These are phyloP conservation scores for Anoplopoma fimbria DNA, from an alignment of 2,113 vertebrate species.

Conservation along the genomic window DNA sequence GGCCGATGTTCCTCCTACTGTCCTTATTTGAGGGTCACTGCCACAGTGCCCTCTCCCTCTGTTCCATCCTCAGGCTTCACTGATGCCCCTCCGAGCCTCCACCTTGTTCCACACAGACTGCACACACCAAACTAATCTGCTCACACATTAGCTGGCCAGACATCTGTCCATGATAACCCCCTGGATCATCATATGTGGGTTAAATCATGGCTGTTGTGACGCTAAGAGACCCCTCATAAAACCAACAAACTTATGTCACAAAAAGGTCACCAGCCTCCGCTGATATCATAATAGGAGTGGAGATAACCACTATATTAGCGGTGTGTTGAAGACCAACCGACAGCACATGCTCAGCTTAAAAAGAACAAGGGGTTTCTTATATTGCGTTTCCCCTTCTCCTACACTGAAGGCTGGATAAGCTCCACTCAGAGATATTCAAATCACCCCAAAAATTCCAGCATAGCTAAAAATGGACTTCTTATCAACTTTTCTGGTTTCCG, in stretches of 20 bases:
- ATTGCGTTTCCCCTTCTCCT: constrained; percentile 10
- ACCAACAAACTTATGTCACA: neutral
- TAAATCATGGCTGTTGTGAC: constrained; percentile 14
- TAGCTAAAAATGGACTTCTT: constrained; percentile 60
- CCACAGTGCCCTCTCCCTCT: constrained; percentile 19
- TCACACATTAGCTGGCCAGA: constrained; percentile 32
- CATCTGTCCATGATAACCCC: constrained; percentile 56
- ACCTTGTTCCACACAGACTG: constrained; percentile 25
- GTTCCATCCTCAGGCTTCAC: constrained; percentile 33
- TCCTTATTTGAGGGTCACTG: constrained; percentile 26
- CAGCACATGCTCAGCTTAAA: constrained; percentile 32
- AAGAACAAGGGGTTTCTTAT: constrained; percentile 38
- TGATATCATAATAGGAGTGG: constrained; percentile 2
- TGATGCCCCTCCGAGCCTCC: constrained; percentile 17
- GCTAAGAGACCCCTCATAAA: neutral
- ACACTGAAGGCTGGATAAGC: constrained; percentile 50
- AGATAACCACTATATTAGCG: constrained; percentile 2
- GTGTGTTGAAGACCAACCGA: constrained; percentile 7
- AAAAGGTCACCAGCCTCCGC: constrained; percentile 16
- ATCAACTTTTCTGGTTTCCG: constrained; percentile 57
- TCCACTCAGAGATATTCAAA: constrained; percentile 57
- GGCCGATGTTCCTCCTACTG: neutral
- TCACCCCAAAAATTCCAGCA: constrained; percentile 19
- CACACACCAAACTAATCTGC: constrained; percentile 60
- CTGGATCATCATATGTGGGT: constrained; percentile 35